Evolutionary conservation across 2,113 vertebrate species (phyloP), one percentile per base, ranked within the genome.

Genomic region (Piprites chloris): DNA sequence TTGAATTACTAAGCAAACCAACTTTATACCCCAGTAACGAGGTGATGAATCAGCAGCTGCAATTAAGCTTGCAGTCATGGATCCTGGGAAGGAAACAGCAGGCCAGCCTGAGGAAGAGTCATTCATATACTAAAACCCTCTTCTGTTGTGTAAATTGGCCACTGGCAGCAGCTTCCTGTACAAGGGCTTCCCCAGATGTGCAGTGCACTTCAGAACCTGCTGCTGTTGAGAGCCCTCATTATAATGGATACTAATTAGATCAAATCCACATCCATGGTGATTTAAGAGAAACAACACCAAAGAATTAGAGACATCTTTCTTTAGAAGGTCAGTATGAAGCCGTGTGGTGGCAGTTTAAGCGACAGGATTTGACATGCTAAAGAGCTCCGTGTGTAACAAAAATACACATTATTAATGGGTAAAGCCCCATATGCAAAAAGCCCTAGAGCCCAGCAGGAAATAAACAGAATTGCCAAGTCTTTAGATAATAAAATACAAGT

Each of bases 31-130:
- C 82, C 81, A 90, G 83, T 85, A 96, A 92, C 9, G 9, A 97
- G 87, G 85, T 81, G 85, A 95, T 96, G 96, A 96, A 95, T 95
- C 93, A 96, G 93, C 80, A 96, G 77, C 91, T 91, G 89, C 85
- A 96, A 96, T 95, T 97, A 95, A 95, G 90, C 90, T 93, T 62
- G 71, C n/a, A 86, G 81, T 78, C 84, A 90, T 39, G 89, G 69
- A 94, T 52, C 77, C 91, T 72, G 93, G 92, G 89, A 96, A 96
- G 82, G 87, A 86, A 96, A 85, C 79, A 95, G 90, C 84, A 91
- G 86, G 77, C 67, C 87, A 78, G 68, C 90, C 82, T 17, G 58
- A 85, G 79, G 91, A 83, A 75, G 95, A 84, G 87, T 89, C 93
- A 93, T 90, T 95, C 95, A 95, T 44, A 93, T 86, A 85, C 81